Percentiles rank a stretch among this genome's conserved stretches.
Evolutionary conservation across 2,797 vertebrate genomes (phyloP).

Genomic region (Meda fulgida): DNA sequence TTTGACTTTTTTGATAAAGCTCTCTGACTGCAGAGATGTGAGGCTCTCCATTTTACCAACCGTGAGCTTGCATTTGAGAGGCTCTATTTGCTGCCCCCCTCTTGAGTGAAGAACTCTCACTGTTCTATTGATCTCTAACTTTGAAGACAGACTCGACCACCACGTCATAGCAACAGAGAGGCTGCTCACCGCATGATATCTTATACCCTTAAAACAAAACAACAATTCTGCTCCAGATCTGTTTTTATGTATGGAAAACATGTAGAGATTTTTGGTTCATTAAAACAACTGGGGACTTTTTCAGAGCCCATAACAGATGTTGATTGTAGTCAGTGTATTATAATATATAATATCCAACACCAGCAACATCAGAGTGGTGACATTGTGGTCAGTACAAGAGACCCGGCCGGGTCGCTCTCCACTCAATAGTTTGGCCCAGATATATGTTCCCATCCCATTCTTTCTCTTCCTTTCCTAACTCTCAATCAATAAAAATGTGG

Average conservation of each 20-base stretch:
- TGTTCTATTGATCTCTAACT: constrained; percentile 56
- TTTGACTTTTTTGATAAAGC: constrained; percentile 20
- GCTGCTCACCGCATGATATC: constrained; percentile 25
- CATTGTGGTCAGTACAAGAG: background rate
- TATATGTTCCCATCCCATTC: background rate
- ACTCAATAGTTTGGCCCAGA: background rate
- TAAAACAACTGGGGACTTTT: background rate
- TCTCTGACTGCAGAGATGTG: background rate
- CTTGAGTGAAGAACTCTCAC: constrained; percentile 31
- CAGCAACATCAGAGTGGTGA: background rate
- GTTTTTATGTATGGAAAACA: background rate
- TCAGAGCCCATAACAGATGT: background rate
- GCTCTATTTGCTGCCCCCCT: constrained; percentile 46
- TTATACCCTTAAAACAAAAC: background rate
- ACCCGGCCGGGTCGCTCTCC: background rate
- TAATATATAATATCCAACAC: background rate
- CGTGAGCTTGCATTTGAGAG: constrained; percentile 40
- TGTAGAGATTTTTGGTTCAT: background rate
- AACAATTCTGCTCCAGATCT: background rate
- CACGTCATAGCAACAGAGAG: constrained; percentile 48
- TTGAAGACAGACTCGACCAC: constrained; percentile 46
- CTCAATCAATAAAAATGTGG: background rate
- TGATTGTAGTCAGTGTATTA: background rate
- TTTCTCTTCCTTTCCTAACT: constrained; percentile 1
- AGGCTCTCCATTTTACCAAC: constrained; percentile 22